These are phyloP conservation scores for Trichogramma evanescens DNA, from an alignment of 2,888 invertebrate genomes.

Conservation along the genomic window DNA sequence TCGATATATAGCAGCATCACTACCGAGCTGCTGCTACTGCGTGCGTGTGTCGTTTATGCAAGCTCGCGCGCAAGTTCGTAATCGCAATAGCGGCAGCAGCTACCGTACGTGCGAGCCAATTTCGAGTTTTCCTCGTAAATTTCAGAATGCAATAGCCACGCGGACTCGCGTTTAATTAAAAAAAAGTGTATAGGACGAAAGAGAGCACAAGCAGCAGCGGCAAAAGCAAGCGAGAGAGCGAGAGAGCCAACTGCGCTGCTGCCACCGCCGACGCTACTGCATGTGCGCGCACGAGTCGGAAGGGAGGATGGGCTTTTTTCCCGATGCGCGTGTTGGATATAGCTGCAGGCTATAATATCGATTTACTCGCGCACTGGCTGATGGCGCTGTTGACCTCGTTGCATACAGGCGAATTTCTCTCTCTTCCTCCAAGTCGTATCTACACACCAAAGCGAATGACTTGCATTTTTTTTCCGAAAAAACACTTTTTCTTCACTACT, in stretches of 20 bases:
- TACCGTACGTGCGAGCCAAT: constrained; percentile 13
- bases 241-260: background rate
- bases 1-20: constrained; percentile 24
- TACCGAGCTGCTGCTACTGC: constrained; percentile 37
- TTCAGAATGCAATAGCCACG: constrained; percentile 6
- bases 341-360: constrained; percentile 6
- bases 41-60: constrained; percentile 45
- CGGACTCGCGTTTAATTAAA: constrained; percentile 10
- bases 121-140: constrained; percentile 18
- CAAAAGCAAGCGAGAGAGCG: background rate
- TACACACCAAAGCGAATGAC: too few relatives aligned
- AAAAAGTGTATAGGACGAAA: background rate
- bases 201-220: background rate
- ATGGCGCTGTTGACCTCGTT: constrained; percentile 10
- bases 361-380: background rate
- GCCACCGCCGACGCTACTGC: too few relatives aligned
- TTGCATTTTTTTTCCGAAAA: too few relatives aligned
- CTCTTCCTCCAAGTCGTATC: too few relatives aligned
- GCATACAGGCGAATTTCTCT: background rate
- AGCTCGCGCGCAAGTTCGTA: constrained; percentile 25
- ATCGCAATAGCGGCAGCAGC: constrained; percentile 3
- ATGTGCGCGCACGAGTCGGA: too few relatives aligned
- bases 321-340: background rate
- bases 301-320: too few relatives aligned
- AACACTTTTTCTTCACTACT: too few relatives aligned